Percentiles rank a stretch among this genome's conserved stretches.
Conservation (phyloP, 2,888 invertebrate species). For the Phrixothrix hirtus region DNA sequence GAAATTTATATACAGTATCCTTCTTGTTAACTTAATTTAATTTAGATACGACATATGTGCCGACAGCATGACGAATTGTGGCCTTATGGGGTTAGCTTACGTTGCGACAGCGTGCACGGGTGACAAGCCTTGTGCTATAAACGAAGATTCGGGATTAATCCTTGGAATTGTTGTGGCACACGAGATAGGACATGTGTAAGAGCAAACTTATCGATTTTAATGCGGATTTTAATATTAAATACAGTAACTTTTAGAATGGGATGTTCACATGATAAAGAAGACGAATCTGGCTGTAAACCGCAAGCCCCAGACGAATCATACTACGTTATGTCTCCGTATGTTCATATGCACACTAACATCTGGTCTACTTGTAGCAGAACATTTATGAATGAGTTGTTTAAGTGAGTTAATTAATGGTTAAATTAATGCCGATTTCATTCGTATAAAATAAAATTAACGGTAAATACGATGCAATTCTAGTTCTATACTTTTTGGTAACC, state of each 20-base stretch:
- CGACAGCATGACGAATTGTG: slow-evolving; percentile 56
- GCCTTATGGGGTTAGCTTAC: slow-evolving; percentile 69
- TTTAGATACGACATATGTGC: slow-evolving; percentile 61
- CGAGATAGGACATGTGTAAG: slow-evolving; percentile 72
- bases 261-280: slow-evolving; percentile 54
- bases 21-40: slow-evolving; percentile 1
- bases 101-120: slow-evolving; percentile 68
- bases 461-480: no score
- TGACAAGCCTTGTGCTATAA: slow-evolving; percentile 66
- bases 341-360: slow-evolving; percentile 57
- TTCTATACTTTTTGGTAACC: no score
- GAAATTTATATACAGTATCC: neutral
- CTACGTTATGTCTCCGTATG: slow-evolving; percentile 65
- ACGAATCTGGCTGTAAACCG: slow-evolving; percentile 52
- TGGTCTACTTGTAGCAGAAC: slow-evolving; percentile 64
- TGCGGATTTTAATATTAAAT: slow-evolving; percentile 19
- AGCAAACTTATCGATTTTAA: slow-evolving; percentile 30
- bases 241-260: slow-evolving; percentile 50
- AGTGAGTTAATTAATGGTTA: no score
- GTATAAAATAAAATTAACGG: no score
- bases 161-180: slow-evolving; percentile 68
- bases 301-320: slow-evolving; percentile 58
- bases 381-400: slow-evolving; percentile 62
- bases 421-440: no score
- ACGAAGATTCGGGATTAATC: slow-evolving; percentile 68